Conservation (phyloP, 2,888 invertebrate species). For the Palloptera scutellata region DNA sequence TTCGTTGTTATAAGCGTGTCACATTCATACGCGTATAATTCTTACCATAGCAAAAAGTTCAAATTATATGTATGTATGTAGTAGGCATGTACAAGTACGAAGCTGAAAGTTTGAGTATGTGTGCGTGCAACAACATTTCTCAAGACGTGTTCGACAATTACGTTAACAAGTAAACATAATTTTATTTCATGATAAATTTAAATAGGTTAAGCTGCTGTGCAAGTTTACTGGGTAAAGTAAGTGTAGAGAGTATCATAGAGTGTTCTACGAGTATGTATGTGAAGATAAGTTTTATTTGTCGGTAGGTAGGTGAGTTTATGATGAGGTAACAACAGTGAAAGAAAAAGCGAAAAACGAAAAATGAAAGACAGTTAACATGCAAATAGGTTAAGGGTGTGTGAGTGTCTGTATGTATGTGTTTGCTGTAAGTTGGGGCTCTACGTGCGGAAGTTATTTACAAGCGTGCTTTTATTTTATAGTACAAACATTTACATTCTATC, state of each 20-base stretch:
- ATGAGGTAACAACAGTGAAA: constrained; percentile 8
- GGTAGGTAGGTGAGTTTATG: not conserved
- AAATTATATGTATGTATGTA: constrained; percentile 22
- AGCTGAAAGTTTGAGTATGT: no score
- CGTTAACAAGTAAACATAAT: constrained; percentile 38
- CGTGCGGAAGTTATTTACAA: not conserved
- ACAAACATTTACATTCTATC: constrained; percentile 25
- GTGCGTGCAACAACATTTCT: no score
- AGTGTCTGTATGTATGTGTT: constrained; percentile 17
- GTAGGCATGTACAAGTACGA: no score
- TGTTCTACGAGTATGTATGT: not conserved
- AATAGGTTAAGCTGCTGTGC: constrained; percentile 13
- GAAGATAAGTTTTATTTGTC: not conserved
- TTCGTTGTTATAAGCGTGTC: not conserved
- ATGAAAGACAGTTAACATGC: constrained; percentile 29
- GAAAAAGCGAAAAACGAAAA: not conserved
- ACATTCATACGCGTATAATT: no score
- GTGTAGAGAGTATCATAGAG: not conserved
- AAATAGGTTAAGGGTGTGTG: constrained; percentile 34
- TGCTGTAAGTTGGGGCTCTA: not conserved
- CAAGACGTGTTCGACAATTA: constrained; percentile 24
- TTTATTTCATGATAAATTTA: constrained; percentile 42
- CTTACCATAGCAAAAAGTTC: no score
- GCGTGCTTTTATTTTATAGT: constrained; percentile 4
- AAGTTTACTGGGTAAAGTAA: not conserved